A percentile compares a stretch with the other conserved stretches of the same genome.
phyloP scores from a whole-genome alignment of 37 sponge, comb jelly and placozoan species.

The Tethya wilhelma region DNA sequence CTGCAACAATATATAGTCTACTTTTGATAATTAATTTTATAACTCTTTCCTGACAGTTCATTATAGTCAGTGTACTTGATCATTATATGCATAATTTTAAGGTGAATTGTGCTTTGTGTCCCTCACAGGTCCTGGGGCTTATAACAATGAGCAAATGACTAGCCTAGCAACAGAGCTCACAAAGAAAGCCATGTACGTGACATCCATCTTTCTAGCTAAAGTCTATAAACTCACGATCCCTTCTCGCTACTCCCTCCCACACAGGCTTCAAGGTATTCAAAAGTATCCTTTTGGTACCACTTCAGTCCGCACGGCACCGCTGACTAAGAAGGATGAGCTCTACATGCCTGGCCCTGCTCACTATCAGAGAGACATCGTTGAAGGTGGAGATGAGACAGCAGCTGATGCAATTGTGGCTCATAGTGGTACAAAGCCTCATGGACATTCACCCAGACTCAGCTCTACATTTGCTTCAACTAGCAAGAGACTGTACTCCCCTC shows the following conservation, averaged over 20 bases:
- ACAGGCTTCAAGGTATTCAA: not conserved
- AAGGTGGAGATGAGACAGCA: not conserved
- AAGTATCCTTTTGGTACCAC: constrained; percentile 90
- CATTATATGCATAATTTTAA: not conserved
- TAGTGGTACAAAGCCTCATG: too few relatives aligned
- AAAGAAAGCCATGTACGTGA: constrained; percentile 73
- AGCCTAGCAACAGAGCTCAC: constrained; percentile 66
- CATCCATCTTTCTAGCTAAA: not conserved
- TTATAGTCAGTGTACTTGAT: not conserved
- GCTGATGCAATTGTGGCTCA: too few relatives aligned
- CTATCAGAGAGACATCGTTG: constrained; percentile 20
- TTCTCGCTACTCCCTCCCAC: not conserved
- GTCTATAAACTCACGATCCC: not conserved
- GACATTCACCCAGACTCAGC: constrained; percentile 10
- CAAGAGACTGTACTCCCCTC: constrained; percentile 74
- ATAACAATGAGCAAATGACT: constrained; percentile 76
- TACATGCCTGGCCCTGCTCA: constrained; percentile 80
- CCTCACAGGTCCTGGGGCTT: constrained; percentile 82
- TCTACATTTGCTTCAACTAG: constrained; percentile 77
- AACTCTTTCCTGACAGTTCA: not conserved
- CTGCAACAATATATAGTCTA: too few relatives aligned
- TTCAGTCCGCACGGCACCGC: constrained; percentile 81
- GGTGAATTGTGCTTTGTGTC: not conserved
- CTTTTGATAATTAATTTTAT: not conserved
- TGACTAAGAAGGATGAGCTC: constrained; percentile 73